phyloP scores from a whole-genome alignment of 2,113 vertebrate species.

The Phasianus colchicus region DNA sequence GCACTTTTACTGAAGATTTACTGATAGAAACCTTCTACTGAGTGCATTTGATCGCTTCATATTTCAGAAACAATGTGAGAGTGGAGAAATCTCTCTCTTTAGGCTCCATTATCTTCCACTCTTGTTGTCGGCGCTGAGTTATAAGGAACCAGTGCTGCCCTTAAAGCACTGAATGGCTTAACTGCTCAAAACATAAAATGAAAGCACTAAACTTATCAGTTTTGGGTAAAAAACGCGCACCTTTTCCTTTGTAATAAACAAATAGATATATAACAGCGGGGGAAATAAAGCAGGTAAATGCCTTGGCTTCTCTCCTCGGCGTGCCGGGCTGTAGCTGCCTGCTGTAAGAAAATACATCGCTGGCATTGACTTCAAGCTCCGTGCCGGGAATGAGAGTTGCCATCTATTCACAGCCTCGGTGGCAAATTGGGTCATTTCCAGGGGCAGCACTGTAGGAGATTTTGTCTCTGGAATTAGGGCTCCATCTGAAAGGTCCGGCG shows the following conservation, averaged over 20 bases:
- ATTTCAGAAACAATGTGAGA: constrained; percentile 61
- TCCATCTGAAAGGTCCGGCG: neutral
- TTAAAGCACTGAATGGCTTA: constrained; percentile 54
- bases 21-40: constrained; percentile 35
- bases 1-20: constrained; percentile 56
- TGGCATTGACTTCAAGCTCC: neutral
- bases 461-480: neutral
- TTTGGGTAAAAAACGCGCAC: constrained; percentile 37
- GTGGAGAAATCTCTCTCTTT: constrained; percentile 60
- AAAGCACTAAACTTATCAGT: constrained; percentile 61
- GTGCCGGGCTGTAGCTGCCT: neutral
- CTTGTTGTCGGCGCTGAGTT: constrained; percentile 29
- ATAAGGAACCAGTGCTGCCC: constrained; percentile 43
- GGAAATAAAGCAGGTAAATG: constrained; percentile 34
- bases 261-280: constrained; percentile 42
- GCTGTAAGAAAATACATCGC: neutral
- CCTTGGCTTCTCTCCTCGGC: neutral
- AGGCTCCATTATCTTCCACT: constrained; percentile 56
- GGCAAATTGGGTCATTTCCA: neutral
- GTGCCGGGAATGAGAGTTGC: fast-evolving
- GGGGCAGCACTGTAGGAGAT: neutral
- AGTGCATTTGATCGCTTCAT: constrained; percentile 63
- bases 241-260: constrained; percentile 43
- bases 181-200: constrained; percentile 62
- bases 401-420: neutral